phyloP scores from a whole-genome alignment of 1,140 invertebrate species.

The Leptinotarsa undecemlineata region DNA sequence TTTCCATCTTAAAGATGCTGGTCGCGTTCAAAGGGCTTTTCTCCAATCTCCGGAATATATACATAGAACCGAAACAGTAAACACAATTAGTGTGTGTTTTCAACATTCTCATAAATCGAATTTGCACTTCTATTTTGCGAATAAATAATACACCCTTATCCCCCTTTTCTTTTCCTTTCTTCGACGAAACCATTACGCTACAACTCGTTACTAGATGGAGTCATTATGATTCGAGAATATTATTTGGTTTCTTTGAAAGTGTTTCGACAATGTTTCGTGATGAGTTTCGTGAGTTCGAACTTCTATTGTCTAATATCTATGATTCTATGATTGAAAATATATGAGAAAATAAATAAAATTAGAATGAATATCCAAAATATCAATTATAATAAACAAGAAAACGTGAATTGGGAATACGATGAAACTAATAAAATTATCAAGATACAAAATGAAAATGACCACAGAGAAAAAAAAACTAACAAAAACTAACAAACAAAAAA shows the following conservation, averaged over 20 bases:
- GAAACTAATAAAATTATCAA: too few relatives aligned
- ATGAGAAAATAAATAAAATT: too few relatives aligned
- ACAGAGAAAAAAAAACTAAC: too few relatives aligned
- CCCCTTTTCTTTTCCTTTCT: slow-evolving; percentile 19
- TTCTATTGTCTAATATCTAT: too few relatives aligned
- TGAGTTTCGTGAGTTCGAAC: too few relatives aligned
- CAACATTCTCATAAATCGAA: slow-evolving; percentile 50
- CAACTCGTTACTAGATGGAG: slow-evolving; percentile 14
- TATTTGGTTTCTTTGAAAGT: background rate
- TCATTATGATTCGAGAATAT: slow-evolving; percentile 19
- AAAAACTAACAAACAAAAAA: too few relatives aligned
- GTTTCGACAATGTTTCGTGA: too few relatives aligned
- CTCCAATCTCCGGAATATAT: slow-evolving; percentile 45
- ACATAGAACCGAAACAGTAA: slow-evolving; percentile 43
- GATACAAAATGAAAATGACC: too few relatives aligned
- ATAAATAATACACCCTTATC: slow-evolving; percentile 44
- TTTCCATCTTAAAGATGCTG: slow-evolving; percentile 44
- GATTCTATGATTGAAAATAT: too few relatives aligned
- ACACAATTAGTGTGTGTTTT: slow-evolving; percentile 51
- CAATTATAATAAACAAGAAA: too few relatives aligned
- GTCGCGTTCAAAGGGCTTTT: slow-evolving; percentile 38
- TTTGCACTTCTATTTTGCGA: slow-evolving; percentile 44
- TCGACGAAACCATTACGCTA: background rate
- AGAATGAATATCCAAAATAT: too few relatives aligned
- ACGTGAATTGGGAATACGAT: too few relatives aligned